Conservation (phyloP, 2,113 vertebrate species). For the Tautogolabrus adspersus region DNA sequence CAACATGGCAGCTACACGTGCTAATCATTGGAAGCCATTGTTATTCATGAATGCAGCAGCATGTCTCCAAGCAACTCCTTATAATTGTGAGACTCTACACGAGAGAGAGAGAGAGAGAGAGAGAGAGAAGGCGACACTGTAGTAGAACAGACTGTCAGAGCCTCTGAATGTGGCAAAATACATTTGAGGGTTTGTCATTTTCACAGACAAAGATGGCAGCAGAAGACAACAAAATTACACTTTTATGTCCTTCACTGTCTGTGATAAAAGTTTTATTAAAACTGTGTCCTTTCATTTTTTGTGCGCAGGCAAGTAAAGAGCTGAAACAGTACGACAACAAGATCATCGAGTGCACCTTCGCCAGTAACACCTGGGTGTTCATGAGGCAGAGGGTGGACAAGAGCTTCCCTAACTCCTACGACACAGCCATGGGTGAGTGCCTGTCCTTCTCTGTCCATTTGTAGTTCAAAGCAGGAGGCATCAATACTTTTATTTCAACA, state of each 20-base stretch:
- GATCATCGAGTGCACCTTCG: constrained; percentile 99
- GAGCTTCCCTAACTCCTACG: constrained; percentile 98
- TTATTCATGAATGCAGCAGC: constrained; percentile 10
- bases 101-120: no score
- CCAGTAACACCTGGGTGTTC: constrained; percentile 97
- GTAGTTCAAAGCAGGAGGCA: not conserved
- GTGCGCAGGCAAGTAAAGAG: constrained; percentile 92
- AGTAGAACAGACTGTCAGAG: not conserved
- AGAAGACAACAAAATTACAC: not conserved
- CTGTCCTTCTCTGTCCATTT: not conserved
- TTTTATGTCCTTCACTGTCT: not conserved
- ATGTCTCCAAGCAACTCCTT: not conserved
- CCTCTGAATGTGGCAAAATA: constrained; percentile 8
- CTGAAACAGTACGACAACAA: constrained; percentile 98
- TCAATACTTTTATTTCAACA: no score
- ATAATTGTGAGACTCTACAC: not conserved
- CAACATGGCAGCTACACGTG: not conserved
- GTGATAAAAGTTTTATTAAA: not conserved
- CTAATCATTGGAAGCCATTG: not conserved
- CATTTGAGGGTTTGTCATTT: not conserved
- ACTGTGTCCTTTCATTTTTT: constrained; percentile 27
- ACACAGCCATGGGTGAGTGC: constrained; percentile 96
- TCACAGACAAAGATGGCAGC: not conserved
- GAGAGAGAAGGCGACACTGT: not conserved
- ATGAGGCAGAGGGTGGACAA: constrained; percentile 98